Evolutionary conservation across 2,888 invertebrate species (phyloP).

Genomic region (Polyploca ridens): DNA sequence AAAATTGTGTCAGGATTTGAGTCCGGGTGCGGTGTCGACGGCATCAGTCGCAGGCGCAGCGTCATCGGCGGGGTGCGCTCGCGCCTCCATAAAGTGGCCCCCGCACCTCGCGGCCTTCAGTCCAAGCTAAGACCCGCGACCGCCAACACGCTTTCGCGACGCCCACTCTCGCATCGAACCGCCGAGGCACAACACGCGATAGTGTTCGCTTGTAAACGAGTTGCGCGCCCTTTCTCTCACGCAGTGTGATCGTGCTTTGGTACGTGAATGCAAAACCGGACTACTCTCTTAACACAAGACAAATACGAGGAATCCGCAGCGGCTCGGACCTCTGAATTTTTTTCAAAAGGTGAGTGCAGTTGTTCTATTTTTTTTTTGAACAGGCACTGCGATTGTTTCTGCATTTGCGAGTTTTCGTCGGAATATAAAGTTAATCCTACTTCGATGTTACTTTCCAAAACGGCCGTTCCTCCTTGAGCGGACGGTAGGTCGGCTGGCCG

Average conservation of each 20-base stretch:
- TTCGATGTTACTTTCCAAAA: constrained; percentile 65
- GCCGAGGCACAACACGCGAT: constrained; percentile 71
- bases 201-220: constrained; percentile 70
- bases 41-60: constrained; percentile 36
- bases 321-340: constrained; percentile 57
- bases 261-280: constrained; percentile 83
- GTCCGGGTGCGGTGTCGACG: constrained; percentile 29
- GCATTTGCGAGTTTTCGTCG: constrained; percentile 61
- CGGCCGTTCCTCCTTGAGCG: constrained; percentile 52
- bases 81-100: constrained; percentile 74
- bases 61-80: constrained; percentile 56
- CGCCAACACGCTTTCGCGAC: constrained; percentile 74
- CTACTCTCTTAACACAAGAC: constrained; percentile 73
- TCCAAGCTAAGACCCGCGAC: constrained; percentile 70
- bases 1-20: neutral
- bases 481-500: constrained; percentile 28
- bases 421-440: constrained; percentile 34
- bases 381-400: constrained; percentile 62
- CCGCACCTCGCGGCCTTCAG: constrained; percentile 82
- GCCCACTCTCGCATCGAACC: constrained; percentile 68
- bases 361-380: constrained; percentile 36
- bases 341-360: constrained; percentile 67
- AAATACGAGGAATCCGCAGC: constrained; percentile 62
- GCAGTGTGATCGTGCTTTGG: constrained; percentile 80
- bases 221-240: constrained; percentile 82